phyloP scores from a whole-genome alignment of 2,888 invertebrate genomes.

The Aphidius colemani region DNA sequence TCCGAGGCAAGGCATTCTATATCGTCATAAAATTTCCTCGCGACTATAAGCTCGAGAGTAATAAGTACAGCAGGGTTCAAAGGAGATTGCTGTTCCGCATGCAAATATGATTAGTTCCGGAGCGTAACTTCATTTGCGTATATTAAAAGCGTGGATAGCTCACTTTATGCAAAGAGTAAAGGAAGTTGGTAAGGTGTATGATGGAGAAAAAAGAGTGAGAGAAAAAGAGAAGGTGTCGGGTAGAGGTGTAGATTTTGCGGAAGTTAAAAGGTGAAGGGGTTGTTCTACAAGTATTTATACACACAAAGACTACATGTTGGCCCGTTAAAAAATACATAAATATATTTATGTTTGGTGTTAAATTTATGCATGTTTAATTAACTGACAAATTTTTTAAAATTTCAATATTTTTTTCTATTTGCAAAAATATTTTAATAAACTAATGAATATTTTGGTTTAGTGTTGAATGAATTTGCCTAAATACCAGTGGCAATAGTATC shows the following conservation, averaged over 20 bases:
- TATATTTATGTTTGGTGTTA: no score
- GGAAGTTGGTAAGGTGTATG: conserved; percentile 1
- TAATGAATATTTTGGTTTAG: conserved; percentile 23
- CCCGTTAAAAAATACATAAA: no score
- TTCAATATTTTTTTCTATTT: no score
- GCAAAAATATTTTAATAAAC: no score
- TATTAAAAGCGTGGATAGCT: conserved; percentile 53
- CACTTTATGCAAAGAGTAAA: conserved; percentile 47
- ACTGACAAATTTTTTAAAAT: no score
- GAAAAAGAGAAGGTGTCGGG: not conserved
- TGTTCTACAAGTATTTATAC: not conserved
- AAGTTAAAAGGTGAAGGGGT: no score
- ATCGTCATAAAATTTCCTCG: conserved; percentile 37
- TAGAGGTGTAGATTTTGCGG: no score
- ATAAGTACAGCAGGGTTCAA: conserved; percentile 51
- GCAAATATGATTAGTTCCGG: conserved; percentile 58
- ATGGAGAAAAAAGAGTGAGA: not conserved
- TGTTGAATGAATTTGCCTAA: conserved; percentile 16
- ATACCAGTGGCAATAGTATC: conserved; percentile 33
- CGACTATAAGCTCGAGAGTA: conserved; percentile 33
- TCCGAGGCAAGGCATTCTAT: conserved; percentile 7
- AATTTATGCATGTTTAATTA: no score
- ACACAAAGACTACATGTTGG: conserved; percentile 20
- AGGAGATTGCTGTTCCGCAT: conserved; percentile 54
- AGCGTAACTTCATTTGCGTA: conserved; percentile 57